Base-by-base conservation (phyloP, 2,888 invertebrate species). In the Onthophagus sagittarius region DNA sequence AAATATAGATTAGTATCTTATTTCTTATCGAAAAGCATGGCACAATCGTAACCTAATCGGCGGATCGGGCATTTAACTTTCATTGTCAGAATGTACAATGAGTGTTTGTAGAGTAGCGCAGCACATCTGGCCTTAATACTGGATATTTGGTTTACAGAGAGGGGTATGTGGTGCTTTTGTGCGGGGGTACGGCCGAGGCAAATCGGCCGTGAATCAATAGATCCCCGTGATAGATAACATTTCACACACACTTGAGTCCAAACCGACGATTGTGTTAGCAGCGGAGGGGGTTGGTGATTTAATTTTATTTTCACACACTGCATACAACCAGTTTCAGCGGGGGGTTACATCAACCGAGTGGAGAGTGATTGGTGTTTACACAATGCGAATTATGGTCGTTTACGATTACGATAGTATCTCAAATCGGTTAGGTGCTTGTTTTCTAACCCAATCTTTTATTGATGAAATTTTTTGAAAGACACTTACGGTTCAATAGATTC, bases 21-120 rank as follows among this genome's bases (percentile, higher is more conserved):
- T 23, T 23, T 23, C 39, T 53, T 53, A 53, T 53, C 39, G 39
- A 53, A 23, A 23, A 23, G 23, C 23, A 23, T 23, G 23, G 23
- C 23, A 84, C 83, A 84, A 82, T 83, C 81, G 82, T 81, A 83
- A 81, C 84, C 83, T 84, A 84, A 84, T 84, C 84, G 83, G 81
- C 80, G 82, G 83, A 84, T 84, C 84, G 82, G 81, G 82, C 84
- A 83, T 84, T 84, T 84, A 84, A 84, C 84, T 84, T 84, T 84
- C 84, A 83, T 84, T 84, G 84, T 84, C 80, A 77, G 79, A 79
- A 80, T 80, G 80, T 82, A 84, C 83, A 84, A 84, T 83, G 83
- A 81, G 82, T 83, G 79, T 79, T 83, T 84, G 82, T 82, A 74
- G 72, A 72, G 74, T 69, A 67, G 72, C 69, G 72, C 71, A 81